Base-by-base conservation (phyloP, 2,888 invertebrate genomes). In the Danaus chrysippus region DNA sequence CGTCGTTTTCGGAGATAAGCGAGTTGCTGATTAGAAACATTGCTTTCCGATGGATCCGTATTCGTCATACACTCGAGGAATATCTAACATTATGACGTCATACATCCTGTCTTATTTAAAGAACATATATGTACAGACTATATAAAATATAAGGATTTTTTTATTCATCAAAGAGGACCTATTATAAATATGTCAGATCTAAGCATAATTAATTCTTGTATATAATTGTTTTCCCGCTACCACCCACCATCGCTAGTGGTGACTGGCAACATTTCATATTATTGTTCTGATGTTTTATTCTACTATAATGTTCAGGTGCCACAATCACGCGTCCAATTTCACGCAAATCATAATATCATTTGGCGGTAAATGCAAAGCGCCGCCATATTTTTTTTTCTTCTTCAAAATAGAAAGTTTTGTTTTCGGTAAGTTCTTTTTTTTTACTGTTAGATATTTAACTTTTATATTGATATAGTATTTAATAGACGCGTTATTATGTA, bases 281-380 rank as follows among this genome's bases (percentile, higher is more conserved):
- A 71, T 77, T 79, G 76, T 76, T 73, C 73, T 74, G 74, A 75
- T 74, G 68, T 77, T 77, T 83, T 84, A 82, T 76, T 81, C 77
- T 68, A 64, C 67, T 67, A 73, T 83, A 86, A 88, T 89, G 83
- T 81, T 74, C 70, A 78, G 78, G 78, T 82, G 84, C 72, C 68
- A 76, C 71, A 71, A 70, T 69, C 70, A 69, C 69, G 78, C 80
- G 75, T 70, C 77, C 82, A 83, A 89, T 90, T 90, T 89, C 88
- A 90, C 81, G 87, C 77, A 64, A 76, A 83, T 89, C 82, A 86
- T 76, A 81, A 77, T 65, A 62, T 75, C 75, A 83, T 84, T 83
- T 80, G 71, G 70, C 49, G 49, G 64, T 57, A 49, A 49, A 49
- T 17, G 49, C 17, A 49, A 52, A 69, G 65, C 66, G 65, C 59